Evolutionary conservation across 2,113 vertebrate species (phyloP).

Genomic region (Caranx ignobilis): DNA sequence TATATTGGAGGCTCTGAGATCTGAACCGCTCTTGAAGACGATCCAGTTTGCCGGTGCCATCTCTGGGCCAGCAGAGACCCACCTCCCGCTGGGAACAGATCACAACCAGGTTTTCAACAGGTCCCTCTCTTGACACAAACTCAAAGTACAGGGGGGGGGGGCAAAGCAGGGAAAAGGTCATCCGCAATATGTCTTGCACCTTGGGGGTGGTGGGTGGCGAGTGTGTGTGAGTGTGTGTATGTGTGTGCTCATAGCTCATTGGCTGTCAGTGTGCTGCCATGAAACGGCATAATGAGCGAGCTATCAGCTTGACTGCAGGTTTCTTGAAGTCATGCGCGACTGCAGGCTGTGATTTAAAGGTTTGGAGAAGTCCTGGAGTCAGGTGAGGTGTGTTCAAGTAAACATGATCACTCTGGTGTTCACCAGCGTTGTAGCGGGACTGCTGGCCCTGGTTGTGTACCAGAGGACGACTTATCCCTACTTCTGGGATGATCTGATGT

Average conservation of each 20-base stretch:
- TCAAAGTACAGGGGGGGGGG: too few relatives aligned
- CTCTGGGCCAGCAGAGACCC: neutral
- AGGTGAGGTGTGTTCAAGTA: neutral
- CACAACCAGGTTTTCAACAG: neutral
- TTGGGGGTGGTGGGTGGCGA: neutral
- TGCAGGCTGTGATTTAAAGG: conserved; percentile 12
- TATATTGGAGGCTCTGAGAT: too few relatives aligned
- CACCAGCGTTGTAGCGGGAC: conserved; percentile 67
- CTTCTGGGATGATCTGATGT: conserved; percentile 88
- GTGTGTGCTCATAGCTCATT: conserved; percentile 9
- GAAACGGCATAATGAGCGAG: conserved; percentile 11
- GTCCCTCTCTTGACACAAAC: too few relatives aligned
- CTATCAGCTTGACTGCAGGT: conserved; percentile 10
- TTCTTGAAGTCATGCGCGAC: conserved; percentile 56
- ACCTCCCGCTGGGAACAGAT: neutral
- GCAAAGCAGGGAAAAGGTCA: neutral
- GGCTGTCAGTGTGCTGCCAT: conserved; percentile 18
- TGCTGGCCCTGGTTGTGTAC: conserved; percentile 77
- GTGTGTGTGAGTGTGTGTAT: neutral
- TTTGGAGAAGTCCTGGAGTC: neutral
- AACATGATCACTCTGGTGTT: conserved; percentile 79
- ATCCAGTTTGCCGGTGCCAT: too few relatives aligned
- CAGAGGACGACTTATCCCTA: conserved; percentile 84
- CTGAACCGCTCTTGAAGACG: too few relatives aligned
- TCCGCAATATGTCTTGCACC: neutral